A percentile compares a stretch with the other conserved stretches of the same genome.
Conservation (phyloP, 1,140 invertebrate genomes). For the Tetragonula clypearis region DNA sequence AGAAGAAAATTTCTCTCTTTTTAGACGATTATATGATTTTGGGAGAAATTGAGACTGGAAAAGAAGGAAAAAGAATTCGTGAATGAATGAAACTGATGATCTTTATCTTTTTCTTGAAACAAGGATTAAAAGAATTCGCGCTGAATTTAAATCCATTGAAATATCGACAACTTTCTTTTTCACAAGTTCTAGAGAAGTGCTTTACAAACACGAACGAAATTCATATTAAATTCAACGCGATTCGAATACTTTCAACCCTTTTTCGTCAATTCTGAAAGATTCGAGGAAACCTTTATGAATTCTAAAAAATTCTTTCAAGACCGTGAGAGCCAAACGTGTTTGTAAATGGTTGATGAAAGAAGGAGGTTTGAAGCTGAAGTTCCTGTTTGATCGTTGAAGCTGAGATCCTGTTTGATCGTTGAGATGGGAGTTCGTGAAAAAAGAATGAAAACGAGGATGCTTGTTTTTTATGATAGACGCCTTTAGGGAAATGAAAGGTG, state of each 20-base stretch:
- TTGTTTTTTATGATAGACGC: constrained; percentile 11
- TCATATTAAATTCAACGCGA: neutral
- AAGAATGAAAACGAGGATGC: constrained; percentile 1
- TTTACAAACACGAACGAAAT: neutral
- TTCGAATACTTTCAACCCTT: neutral
- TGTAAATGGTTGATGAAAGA: neutral
- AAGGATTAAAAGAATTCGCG: too few relatives aligned
- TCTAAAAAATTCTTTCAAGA: neutral
- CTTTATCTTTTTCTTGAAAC: too few relatives aligned
- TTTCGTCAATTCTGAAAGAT: neutral
- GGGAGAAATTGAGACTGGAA: too few relatives aligned
- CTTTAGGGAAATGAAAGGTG: constrained; percentile 16
- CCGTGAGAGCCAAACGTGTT: neutral
- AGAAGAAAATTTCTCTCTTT: too few relatives aligned
- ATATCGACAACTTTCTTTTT: neutral
- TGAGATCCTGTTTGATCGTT: neutral
- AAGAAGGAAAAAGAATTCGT: too few relatives aligned
- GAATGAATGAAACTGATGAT: too few relatives aligned
- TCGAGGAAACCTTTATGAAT: neutral
- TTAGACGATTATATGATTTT: too few relatives aligned
- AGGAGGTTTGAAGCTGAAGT: too few relatives aligned
- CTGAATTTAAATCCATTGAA: neutral
- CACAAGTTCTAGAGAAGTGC: neutral
- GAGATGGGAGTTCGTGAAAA: neutral
- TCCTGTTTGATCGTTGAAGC: neutral